Evolutionary conservation across 2,888 invertebrate genomes (phyloP), one percentile per base, ranked within the genome.

Genomic region (Pterostichus niger): DNA sequence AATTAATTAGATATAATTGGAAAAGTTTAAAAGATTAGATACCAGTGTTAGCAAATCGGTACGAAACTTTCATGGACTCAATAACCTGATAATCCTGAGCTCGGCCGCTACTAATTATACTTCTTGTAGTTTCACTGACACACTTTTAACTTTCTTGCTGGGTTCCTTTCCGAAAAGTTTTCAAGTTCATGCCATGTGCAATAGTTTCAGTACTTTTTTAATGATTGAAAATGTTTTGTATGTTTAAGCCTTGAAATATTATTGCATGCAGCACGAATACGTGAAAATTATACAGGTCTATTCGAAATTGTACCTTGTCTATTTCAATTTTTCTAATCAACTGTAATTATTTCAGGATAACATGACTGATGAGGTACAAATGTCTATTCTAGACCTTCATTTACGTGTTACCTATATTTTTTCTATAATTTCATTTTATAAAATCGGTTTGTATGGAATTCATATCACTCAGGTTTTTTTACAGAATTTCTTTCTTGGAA

Each of bases 1-100:
- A 78, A 78, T 78, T 78, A 78, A 78, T 78, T 78, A 59, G 77
- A 78, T 78, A 78, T 78, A 78, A 78, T 78, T 78, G 77, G 59
- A 59, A 78, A 78, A 78, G 77, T 78, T 78, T 56, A 56, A 59
- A 78, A 59, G 77, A 78, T 78, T 59, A 78, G 77, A 78, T 59
- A 59, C 15, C 59, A 17, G 59, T 40, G 77, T 59, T 33, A 54
- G 40, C 59, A 78, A 59, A 54, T 56, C 77, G 59, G 40, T 59
- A 24, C 2, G 31, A 56, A 59, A 78, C 35, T 78, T 78, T 15
- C 56, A 59, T 59, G 24, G 49, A 59, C 77, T 59, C 77, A 17
- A 59, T 78, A 78, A 78, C 59, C 44, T 40, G 56, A 56, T 78
- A 78, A 71, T 71, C 71, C 52, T 17, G 2, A 24, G 31, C 54